phyloP scores from a whole-genome alignment of 2,888 invertebrate species.

The Apodemia mormo region DNA sequence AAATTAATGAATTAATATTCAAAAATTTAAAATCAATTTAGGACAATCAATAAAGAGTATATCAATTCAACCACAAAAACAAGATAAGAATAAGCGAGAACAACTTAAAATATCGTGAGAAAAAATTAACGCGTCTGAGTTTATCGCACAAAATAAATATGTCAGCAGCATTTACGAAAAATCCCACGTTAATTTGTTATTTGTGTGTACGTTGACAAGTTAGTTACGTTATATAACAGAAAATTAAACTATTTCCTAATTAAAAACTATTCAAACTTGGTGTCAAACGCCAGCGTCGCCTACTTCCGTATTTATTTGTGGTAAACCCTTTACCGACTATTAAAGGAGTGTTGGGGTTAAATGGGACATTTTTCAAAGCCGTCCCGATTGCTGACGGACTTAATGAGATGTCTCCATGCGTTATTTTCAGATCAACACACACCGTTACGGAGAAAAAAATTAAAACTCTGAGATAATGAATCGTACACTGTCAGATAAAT shows the following conservation, averaged over 20 bases:
- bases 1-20: background rate
- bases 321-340: slow-evolving; percentile 78
- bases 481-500: slow-evolving; percentile 26
- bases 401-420: slow-evolving; percentile 78
- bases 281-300: slow-evolving; percentile 51
- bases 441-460: slow-evolving; percentile 37
- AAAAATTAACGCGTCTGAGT: slow-evolving; percentile 25
- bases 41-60: slow-evolving; percentile 7
- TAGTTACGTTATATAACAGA: slow-evolving; percentile 54
- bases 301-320: slow-evolving; percentile 79
- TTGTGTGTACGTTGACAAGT: slow-evolving; percentile 53
- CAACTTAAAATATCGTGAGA: slow-evolving; percentile 28
- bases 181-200: slow-evolving; percentile 71
- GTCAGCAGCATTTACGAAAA: slow-evolving; percentile 40
- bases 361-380: slow-evolving; percentile 80
- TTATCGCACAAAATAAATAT: slow-evolving; percentile 23
- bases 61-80: slow-evolving; percentile 18
- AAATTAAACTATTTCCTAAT: slow-evolving; percentile 80
- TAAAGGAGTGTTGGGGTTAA: slow-evolving; percentile 76
- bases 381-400: slow-evolving; percentile 63
- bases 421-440: slow-evolving; percentile 69
- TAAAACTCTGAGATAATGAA: slow-evolving; percentile 42
- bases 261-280: slow-evolving; percentile 76
- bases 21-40: background rate
- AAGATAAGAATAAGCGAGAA: slow-evolving; percentile 16